Base-by-base conservation (phyloP, 2,888 invertebrate species). In the Hirudinaria manillensis region DNA sequence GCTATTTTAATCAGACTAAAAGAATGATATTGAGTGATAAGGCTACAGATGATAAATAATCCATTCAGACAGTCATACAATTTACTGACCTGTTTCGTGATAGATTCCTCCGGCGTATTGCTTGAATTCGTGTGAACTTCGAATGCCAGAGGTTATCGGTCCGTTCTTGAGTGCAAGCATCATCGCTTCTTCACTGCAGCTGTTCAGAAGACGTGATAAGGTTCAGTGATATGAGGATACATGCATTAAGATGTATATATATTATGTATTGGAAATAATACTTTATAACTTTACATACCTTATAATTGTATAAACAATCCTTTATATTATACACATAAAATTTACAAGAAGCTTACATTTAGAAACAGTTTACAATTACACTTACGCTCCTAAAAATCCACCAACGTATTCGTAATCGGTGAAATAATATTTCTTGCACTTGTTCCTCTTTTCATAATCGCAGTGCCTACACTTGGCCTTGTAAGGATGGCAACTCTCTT, bases 401-500 rank as follows among this genome's bases (percentile, higher is more conserved):
- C 87, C 88, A 53, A 88, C 82, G 80, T 88, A 88, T 72, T 82
- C 78, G 80, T 87, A 88, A 65, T 82, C 80, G 3, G 85, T 84
- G 29, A 86, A 83, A 81, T 86, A 87, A 76, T 83, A 83, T 16
- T 86, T 81, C 0, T 80, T 77, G 78, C 87, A 87, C 36, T 75
- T 79, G 24, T 78, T 29, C 0, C 82, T 78, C 0, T 83, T 83
- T 32, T 77, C 76, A 0, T 83, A 83, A n/a, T 77, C 76, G 76
- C 87, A 87, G 4, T 74, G 38, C 4, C n/a, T 6, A 78, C 86
- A 85, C 34, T 77, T 77, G 3, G 86, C 86, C 74, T 79, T 82
- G 79, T 88, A 88, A 0, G 87, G 87, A 78, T 85, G 84, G 78
- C 87, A 87, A 0, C 80, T 74, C 79, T 88, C 87, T n/a, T 81